Percentiles rank a stretch among this genome's conserved stretches.
Conservation (phyloP, 2,113 vertebrate genomes). For the Beaufortia kweichowensis region DNA sequence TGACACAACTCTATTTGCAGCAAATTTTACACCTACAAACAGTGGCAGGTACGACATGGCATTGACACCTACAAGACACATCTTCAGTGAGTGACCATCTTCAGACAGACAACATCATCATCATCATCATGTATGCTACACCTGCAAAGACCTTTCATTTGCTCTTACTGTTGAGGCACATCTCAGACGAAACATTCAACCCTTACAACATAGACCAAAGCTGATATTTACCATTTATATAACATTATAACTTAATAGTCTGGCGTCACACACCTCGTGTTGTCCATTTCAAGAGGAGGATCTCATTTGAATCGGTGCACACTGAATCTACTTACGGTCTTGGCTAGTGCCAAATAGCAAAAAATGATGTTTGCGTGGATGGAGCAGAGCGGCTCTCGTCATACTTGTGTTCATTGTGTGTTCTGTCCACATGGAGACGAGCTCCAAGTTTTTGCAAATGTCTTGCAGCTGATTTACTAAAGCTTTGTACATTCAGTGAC, state of each 20-base stretch:
- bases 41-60: constrained; percentile 32
- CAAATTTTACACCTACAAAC: constrained; percentile 29
- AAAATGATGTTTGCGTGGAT: background rate
- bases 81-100: background rate
- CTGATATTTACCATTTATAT: constrained; percentile 22
- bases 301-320: background rate
- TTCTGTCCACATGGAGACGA: background rate
- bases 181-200: background rate
- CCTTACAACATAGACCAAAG: constrained; percentile 8
- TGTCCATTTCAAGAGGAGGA: background rate
- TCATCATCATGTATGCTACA: constrained; percentile 17
- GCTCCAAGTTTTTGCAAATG: background rate
- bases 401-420: background rate
- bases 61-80: constrained; percentile 32
- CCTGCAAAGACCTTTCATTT: background rate
- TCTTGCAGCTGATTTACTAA: background rate
- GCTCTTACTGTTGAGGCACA: background rate
- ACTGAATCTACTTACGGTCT: background rate
- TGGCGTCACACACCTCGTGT: background rate
- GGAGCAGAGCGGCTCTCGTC: background rate
- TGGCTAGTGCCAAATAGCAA: background rate
- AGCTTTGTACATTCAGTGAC: background rate
- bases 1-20: constrained; percentile 42
- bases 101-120: background rate
- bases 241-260: constrained; percentile 15